Base-by-base conservation (phyloP, 1,140 invertebrate species). In the Hyposmocoma kahamanoa region DNA sequence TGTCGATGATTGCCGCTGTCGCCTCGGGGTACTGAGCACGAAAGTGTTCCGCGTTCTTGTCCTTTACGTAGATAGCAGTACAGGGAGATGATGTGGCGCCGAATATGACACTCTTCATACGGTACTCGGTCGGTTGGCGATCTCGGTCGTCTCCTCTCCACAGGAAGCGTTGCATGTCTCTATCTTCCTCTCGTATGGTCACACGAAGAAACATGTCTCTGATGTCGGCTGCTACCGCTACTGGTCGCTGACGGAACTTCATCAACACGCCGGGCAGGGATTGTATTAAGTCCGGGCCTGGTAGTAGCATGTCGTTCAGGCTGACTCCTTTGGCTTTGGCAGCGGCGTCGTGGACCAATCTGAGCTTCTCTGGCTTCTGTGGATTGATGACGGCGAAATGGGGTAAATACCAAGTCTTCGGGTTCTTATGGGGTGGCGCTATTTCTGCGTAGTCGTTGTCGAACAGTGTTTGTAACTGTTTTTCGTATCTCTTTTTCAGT, bases 1-100 rank as follows among this genome's bases (percentile, higher is more conserved):
- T 56, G 1, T 66, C 32, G 1, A 57, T 30, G 2, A 81, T 67
- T 0, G 62, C 67, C 0, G 57, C 20, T n/a, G n/a, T n/a, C n/a
- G 77, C 70, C 28, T 53, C 47, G 0, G 72, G 74, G 36, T 49
- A 54, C 18, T 32, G 8, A 15, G 50, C 50, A 20, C 56, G 18
- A 21, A 42, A 56, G 24, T 46, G 42, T 10, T 42, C 1, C 4
- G 62, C 62, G 22, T 65, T 65, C 56, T 58, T 60, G 53, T 60
- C 55, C 49, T 48, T 55, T 17, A 59, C 53, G 18, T 50, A 54
- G 0, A 45, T 36, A n/a, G 62, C 59, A 10, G 45, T 49, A 3
- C 44, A 55, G 3, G 59, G 63, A 3, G 53, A 57, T 22, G 42
- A 53, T 2, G 51, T 42, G 0, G 63, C 63, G 0, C 63, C 63